Base-by-base conservation (phyloP, 2,113 vertebrate species). In the Calyptommatus sinebrachiatus region DNA sequence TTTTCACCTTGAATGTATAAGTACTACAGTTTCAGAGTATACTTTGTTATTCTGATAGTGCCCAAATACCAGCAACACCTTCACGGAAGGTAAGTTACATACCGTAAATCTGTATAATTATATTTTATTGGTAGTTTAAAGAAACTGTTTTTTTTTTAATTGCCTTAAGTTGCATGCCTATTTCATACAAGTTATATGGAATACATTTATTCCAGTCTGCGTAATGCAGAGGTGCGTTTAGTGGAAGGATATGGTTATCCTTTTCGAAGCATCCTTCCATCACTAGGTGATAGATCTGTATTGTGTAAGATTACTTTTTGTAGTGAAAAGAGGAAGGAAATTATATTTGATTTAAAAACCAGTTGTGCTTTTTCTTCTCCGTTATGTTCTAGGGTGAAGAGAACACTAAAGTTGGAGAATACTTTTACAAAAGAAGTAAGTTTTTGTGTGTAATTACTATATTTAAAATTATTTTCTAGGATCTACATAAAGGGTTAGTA, bases 381-480 rank as follows among this genome's bases (percentile, higher is more conserved):
- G 90, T 93, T 94, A 68, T 71, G 80, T 93, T 92, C 46, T 91
- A 97, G 96, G 75, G 95, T 83, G 76, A 97, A 91, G 90, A 94
- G 95, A 92, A 74, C 94, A 61, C 90, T 97, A 41, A 92, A 89
- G 65, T 83, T 95, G 84, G 93, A 94, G 46, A 20, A 5, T 26
- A 1, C 71, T 48, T 81, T 84, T 57, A 84, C 87, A 78, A 70
- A 88, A 85, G 80, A 90, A 48, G 96, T 97, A 88, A 95, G 96
- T 95, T 86, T 85, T 88, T 6, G 22, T 24, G 61, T 24, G 14
- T 57, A 6, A 57, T 82, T 85, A 83, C 18, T n/a, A 3, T 86
- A 10, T 6, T 28, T 63, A 29, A 71, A n/a, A n/a, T 76, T 48
- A 7, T 63, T 28, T 77, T 10, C 72, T 5, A 76, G 1, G 21